Evolutionary conservation across 2,888 invertebrate genomes (phyloP), one percentile per base, ranked within the genome.

Genomic region (Celastrina argiolus): DNA sequence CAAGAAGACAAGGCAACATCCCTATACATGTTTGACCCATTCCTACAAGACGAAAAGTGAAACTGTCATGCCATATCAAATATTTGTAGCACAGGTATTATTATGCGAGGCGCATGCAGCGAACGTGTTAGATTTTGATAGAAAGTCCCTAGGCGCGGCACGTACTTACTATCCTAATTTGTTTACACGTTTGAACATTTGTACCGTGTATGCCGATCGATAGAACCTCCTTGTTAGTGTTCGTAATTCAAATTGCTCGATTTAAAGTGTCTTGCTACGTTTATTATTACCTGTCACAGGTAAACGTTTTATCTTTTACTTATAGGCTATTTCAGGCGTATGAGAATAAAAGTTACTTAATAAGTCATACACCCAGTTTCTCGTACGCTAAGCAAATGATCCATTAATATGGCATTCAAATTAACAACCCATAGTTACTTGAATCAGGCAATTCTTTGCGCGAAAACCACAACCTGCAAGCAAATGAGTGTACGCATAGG

Each of bases 111-210:
- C 81, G 81, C 79, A 75, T 74, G 75, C 82, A 75, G 79, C 74
- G 78, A 75, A 78, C 74, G 79, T 79, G 81, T 83, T 77, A 82
- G 88, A 87, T 88, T 86, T 88, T 87, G 81, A 78, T 88, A 85
- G 90, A 90, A 90, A 90, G 90, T 88, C 83, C 73, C 78, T 68
- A 71, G 63, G 69, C 69, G 63, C 63, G 41, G 22, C 71, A 71
- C 71, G 72, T 71, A 67, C 66, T 67, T 41, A 41, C 31, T 22
- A 31, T 16, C 31, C 65, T 28, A 45, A 31, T 51, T 31, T 63
- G 56, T 39, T 41, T 18, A 41, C 65, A 58, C 58, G 59, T 51
- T 22, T 51, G 51, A 51, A 14, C 22, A 22, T 51, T 51, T 51
- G 51, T 51, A 51, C 51, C n/a, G n/a, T n/a, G n/a, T n/a, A n/a